Conservation (phyloP, 2,888 invertebrate species). For the Heliconius ismenius region DNA sequence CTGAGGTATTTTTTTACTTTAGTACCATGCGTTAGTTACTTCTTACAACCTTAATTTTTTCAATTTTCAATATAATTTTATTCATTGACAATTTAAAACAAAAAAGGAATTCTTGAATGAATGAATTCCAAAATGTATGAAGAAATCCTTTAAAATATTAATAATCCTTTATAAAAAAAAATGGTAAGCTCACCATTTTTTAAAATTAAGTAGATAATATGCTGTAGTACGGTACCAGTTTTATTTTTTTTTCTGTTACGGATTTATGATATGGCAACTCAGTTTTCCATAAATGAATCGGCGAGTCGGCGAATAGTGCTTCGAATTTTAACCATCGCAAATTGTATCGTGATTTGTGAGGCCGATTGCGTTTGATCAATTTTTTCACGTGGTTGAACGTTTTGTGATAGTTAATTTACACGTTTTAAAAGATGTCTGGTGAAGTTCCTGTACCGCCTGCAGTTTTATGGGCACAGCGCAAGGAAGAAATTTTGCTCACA, state of each 20-base stretch:
- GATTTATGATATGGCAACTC: slow-evolving; percentile 36
- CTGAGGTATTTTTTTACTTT: too few relatives aligned
- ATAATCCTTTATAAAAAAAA: too few relatives aligned
- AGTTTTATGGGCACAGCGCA: slow-evolving; percentile 96
- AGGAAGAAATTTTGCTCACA: slow-evolving; percentile 90
- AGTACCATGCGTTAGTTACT: too few relatives aligned
- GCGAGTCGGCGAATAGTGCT: slow-evolving; percentile 50
- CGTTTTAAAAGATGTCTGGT: slow-evolving; percentile 67
- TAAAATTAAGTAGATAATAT: neutral
- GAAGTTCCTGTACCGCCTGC: slow-evolving; percentile 86
- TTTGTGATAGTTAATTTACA: slow-evolving; percentile 36
- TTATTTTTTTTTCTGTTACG: neutral
- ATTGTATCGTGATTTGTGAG: slow-evolving; percentile 42
- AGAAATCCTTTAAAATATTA: too few relatives aligned
- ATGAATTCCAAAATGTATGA: too few relatives aligned
- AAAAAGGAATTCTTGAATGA: too few relatives aligned
- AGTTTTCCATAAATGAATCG: slow-evolving; percentile 53
- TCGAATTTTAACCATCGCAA: slow-evolving; percentile 43
- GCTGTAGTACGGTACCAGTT: too few relatives aligned
- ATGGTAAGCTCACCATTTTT: too few relatives aligned
- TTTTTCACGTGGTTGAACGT: slow-evolving; percentile 45
- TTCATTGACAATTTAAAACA: too few relatives aligned
- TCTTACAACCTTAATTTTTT: too few relatives aligned
- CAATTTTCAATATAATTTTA: too few relatives aligned
- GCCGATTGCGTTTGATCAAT: slow-evolving; percentile 43